Evolutionary conservation across 2,888 invertebrate species (phyloP).

Genomic region (Caradrina kadenii): DNA sequence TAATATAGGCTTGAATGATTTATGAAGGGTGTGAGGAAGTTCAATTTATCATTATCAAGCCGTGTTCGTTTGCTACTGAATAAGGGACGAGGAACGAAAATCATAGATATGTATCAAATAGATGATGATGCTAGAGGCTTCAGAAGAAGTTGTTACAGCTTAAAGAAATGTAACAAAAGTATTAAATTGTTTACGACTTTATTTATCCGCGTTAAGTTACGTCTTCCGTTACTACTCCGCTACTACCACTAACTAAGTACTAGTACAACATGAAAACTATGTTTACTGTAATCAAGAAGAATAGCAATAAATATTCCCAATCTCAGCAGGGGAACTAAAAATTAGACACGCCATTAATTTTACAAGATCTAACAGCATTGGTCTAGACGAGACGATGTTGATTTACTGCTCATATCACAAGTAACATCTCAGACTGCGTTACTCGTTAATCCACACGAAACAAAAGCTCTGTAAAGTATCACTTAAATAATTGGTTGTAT

Average conservation of each 20-base stretch:
- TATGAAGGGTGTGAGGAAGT: constrained; percentile 11
- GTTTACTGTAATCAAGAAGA: constrained; percentile 29
- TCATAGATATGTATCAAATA: not conserved
- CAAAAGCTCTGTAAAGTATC: constrained; percentile 15
- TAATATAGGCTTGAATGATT: constrained; percentile 22
- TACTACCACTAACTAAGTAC: constrained; percentile 18
- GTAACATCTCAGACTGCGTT: constrained; percentile 11
- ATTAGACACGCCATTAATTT: constrained; percentile 56
- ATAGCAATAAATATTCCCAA: constrained; percentile 47
- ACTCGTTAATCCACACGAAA: constrained; percentile 40
- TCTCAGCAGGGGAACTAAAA: constrained; percentile 44
- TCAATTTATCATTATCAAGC: not conserved
- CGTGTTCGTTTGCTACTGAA: not conserved
- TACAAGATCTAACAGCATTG: constrained; percentile 51
- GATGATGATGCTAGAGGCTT: too few species aligned
- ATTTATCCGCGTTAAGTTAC: too few species aligned
- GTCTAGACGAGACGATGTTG: constrained; percentile 59
- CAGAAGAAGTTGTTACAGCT: too few species aligned
- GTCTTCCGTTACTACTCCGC: too few species aligned
- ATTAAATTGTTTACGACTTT: too few species aligned
- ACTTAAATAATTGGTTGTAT: constrained; percentile 7
- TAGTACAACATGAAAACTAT: constrained; percentile 14
- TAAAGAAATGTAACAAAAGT: too few species aligned
- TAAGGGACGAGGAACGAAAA: not conserved
- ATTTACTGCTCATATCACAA: constrained; percentile 47